Conservation (phyloP, 2,113 vertebrate genomes). For the Progne subis region DNA sequence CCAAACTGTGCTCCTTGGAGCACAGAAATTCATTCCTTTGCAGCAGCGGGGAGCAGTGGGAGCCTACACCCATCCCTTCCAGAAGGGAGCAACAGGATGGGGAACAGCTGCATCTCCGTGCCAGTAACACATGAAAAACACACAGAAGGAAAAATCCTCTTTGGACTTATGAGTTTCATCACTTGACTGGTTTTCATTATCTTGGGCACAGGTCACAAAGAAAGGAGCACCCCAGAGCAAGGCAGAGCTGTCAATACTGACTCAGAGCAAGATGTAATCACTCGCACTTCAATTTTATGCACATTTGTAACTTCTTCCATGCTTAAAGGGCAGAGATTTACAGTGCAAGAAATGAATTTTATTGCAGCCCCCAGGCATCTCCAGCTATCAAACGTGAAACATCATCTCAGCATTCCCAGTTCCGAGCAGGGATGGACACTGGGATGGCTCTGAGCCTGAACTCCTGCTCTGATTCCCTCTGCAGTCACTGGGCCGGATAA, state of each 20-base stretch:
- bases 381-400: not conserved
- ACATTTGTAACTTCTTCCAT: conserved; percentile 53
- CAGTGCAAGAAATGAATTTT: conserved; percentile 2
- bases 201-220: not conserved
- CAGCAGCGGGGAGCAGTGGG: not conserved
- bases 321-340: conserved; percentile 43
- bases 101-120: not conserved
- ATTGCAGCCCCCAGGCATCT: conserved; percentile 16
- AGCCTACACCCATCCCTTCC: not conserved
- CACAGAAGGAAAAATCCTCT: not conserved
- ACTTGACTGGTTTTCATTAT: conserved; percentile 52
- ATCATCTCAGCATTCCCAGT: not conserved
- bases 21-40: not conserved
- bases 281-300: conserved; percentile 45
- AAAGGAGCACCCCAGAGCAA: not conserved
- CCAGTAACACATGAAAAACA: not conserved
- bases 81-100: not conserved
- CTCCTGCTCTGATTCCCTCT: not conserved
- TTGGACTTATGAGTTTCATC: conserved; percentile 8
- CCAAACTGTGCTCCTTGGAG: rapidly evolving
- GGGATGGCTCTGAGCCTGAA: not conserved
- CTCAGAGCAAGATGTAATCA: conserved; percentile 53
- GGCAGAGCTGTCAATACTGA: conserved; percentile 23
- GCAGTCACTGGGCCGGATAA: not conserved
- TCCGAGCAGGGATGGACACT: not conserved